Evolutionary conservation across 2,888 invertebrate species (phyloP), one percentile per base, ranked within the genome.

Genomic region (Tridacna gigas): DNA sequence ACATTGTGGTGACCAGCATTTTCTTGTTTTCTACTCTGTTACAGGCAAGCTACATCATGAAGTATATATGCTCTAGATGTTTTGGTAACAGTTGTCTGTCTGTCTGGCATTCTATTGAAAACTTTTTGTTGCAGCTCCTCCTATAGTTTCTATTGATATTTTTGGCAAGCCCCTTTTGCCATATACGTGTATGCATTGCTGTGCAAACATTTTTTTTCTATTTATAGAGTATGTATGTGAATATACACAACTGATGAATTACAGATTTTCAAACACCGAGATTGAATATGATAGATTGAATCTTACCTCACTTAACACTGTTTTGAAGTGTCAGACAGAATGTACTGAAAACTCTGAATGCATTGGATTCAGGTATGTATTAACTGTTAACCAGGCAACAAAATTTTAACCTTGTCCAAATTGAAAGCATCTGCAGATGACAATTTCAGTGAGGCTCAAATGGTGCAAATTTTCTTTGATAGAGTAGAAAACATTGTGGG

Each of bases 301-400:
- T 69, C 77, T 85, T 7, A 61, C 75, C 9, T 77, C 77, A 28
- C 20, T 22, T n/a, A 74, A 77, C 45, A 78, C 47, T 5, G n/a
- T 45, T 18, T 63, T 18, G 11, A 74, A 74, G 0, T 89, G 89
- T 77, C 47, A 65, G 45, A 25, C 65, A 15, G 61, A 67, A 20
- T 86, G 89, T 80, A n/a, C 67, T 15, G 75, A 66, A 25, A 25
- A 25, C 3, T 11, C 20, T 9, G n/a, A 28, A 3, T 86, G 86
- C 47, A 22, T 48, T 37, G 84, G 86, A 12, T 86, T 86, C 61
- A 77, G 78, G 79, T 86, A 78, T 9, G 63, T 13, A 37, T 37
- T 37, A 2, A 4, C 37, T 37, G 3, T 37, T 37, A 4, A 37
- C 7, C 2, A 37, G 7, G 7, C 7, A 7, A 37, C 37, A 7